Base-by-base conservation (phyloP, 2,888 invertebrate genomes). In the Pseudoips prasinana region DNA sequence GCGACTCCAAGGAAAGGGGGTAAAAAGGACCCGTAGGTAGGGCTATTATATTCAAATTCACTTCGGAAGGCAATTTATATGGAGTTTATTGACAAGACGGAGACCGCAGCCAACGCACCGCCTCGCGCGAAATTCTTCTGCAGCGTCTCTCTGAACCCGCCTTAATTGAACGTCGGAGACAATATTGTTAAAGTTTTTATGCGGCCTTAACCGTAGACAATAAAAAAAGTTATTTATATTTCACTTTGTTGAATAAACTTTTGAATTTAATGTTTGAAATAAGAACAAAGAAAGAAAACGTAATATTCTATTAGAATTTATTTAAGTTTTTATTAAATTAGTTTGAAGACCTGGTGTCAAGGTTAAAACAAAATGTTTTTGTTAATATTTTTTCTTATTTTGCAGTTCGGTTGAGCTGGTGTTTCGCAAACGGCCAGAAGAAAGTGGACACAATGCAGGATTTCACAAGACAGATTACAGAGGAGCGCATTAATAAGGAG, bases 1-100 rank as follows among this genome's bases (percentile, higher is more conserved):
- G 81, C 79, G 71, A 65, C 77, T 75, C 72, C 77, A 77, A 65
- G 73, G 71, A 69, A 77, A 76, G 73, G 76, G 73, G 78, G 70
- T 78, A 81, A 83, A 84, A 84, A 78, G 78, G 70, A 76, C 65
- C 66, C 67, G 73, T 74, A 78, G 74, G 75, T 61, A 71, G 59
- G 66, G 45, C 87, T 85, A 88, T 88, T 88, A 88, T 88, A 87
- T 88, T 88, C 86, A 88, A 87, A 88, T 86, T 86, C 77, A 75
- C 76, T 71, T 68, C 70, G 75, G 78, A 71, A 77, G 83, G 84
- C 86, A 86, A 86, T 88, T 85, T 87, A 88, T 88, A 87, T 75
- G 85, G 87, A 75, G 74, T 80, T 85, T 87, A 87, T 86, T 87
- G 87, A 87, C 87, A 87, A 84, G 82, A 73, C 68, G 65, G 58